A percentile compares a stretch with the other conserved stretches of the same genome.
phyloP scores from a whole-genome alignment of 1,140 invertebrate species.

The Drosophila mojavensis region DNA sequence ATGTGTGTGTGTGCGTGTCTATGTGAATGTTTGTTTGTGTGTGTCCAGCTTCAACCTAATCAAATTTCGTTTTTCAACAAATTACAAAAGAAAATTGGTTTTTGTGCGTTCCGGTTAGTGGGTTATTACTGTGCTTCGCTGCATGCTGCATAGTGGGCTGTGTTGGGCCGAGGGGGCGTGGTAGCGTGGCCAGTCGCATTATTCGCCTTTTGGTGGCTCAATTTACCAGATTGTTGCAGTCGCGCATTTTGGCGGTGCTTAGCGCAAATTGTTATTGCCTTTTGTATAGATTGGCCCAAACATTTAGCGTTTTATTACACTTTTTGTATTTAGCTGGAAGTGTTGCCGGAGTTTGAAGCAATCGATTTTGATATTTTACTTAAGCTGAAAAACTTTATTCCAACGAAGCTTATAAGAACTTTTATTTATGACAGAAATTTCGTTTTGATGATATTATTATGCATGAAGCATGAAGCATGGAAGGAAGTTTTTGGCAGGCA shows the following conservation, averaged over 20 bases:
- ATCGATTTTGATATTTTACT: too few relatives aligned
- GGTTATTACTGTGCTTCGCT: not conserved
- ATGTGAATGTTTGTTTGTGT: not conserved
- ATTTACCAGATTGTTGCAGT: constrained; percentile 38
- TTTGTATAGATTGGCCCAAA: not conserved
- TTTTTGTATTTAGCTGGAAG: not conserved
- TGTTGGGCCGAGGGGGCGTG: not conserved
- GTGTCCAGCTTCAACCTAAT: constrained; percentile 37
- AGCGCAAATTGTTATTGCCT: constrained; percentile 3
- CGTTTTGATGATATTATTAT: too few relatives aligned
- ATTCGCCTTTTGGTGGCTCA: constrained; percentile 24
- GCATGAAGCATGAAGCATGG: too few relatives aligned
- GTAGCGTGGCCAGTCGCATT: constrained; percentile 8
- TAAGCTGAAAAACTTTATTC: too few relatives aligned
- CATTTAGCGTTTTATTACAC: not conserved
- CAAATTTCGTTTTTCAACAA: constrained; percentile 49
- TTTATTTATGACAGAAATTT: too few relatives aligned
- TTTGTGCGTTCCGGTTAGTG: constrained; percentile 26
- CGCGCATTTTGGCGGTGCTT: constrained; percentile 17
- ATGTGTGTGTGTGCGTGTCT: not conserved
- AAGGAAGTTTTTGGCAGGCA: too few relatives aligned
- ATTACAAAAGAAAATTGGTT: constrained; percentile 50
- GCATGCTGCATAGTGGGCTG: not conserved
- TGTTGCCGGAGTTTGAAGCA: not conserved
- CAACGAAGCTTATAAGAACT: too few relatives aligned